Percentiles rank a stretch among this genome's conserved stretches.
Evolutionary conservation across 2,888 invertebrate species (phyloP).

Genomic region (Ypsolopha scabrella): DNA sequence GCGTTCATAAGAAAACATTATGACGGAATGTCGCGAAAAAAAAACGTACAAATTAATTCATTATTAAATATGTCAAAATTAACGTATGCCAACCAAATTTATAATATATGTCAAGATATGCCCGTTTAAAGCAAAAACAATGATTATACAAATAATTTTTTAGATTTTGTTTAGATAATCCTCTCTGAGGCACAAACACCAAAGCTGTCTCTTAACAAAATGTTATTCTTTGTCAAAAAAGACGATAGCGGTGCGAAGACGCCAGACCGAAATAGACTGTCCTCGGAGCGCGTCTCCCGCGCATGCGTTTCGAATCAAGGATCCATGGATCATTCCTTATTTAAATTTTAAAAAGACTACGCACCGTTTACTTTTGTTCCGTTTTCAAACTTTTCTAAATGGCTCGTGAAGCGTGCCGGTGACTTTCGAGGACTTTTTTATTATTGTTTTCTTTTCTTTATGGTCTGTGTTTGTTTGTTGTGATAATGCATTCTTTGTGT

Average conservation of each 20-base stretch:
- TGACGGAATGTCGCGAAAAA: too few relatives aligned
- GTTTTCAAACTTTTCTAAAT: not conserved
- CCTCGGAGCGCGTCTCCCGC: conserved; percentile 40
- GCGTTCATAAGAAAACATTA: too few relatives aligned
- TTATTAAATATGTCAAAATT: too few relatives aligned
- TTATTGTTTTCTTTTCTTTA: not conserved
- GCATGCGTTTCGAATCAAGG: conserved; percentile 29
- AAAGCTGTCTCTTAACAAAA: conserved; percentile 10
- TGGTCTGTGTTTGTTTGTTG: not conserved
- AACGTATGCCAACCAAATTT: too few relatives aligned
- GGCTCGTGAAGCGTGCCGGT: not conserved
- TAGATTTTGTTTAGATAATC: not conserved
- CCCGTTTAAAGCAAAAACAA: too few relatives aligned
- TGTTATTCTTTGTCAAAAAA: conserved; percentile 40
- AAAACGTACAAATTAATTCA: too few relatives aligned
- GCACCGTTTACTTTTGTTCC: not conserved
- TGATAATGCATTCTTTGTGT: not conserved
- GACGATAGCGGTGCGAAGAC: conserved; percentile 33
- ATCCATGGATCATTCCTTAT: conserved; percentile 31
- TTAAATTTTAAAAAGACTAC: conserved; percentile 15
- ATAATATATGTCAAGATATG: too few relatives aligned
- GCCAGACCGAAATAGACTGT: conserved; percentile 56
- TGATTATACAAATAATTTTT: not conserved
- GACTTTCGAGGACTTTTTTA: not conserved
- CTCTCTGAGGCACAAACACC: not conserved